phyloP scores from a whole-genome alignment of 2,888 invertebrate genomes.

The Mythimna ferrago region DNA sequence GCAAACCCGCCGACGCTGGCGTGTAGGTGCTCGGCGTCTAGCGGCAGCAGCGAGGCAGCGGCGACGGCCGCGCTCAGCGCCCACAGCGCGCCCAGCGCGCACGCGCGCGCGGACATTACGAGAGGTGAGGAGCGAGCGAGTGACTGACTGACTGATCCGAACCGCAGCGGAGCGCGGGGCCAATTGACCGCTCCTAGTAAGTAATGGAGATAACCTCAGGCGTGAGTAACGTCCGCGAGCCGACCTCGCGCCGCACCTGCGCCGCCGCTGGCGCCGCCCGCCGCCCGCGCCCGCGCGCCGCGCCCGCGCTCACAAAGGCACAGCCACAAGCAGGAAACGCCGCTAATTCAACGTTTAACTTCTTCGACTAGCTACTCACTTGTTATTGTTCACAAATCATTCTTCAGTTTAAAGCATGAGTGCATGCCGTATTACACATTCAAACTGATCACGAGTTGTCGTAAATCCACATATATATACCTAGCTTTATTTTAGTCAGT shows the following conservation, averaged over 20 bases:
- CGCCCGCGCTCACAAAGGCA: conserved; percentile 61
- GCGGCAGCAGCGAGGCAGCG: conserved; percentile 79
- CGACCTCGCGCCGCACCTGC: conserved; percentile 58
- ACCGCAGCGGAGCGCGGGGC: conserved; percentile 46
- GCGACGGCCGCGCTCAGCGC: conserved; percentile 48
- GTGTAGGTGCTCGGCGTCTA: conserved; percentile 87
- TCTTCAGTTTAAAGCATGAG: conserved; percentile 30
- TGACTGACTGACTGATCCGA: conserved; percentile 41
- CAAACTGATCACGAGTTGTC: neutral
- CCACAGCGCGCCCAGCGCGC: conserved; percentile 25
- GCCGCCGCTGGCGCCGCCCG: conserved; percentile 48
- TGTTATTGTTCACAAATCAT: conserved; percentile 58
- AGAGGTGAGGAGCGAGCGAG: conserved; percentile 36
- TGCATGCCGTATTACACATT: conserved; percentile 1
- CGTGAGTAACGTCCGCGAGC: conserved; percentile 61
- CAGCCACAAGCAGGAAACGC: conserved; percentile 62
- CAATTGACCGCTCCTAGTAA: conserved; percentile 62
- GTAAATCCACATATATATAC: neutral
- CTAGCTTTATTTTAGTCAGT: too few species aligned
- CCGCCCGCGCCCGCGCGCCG: conserved; percentile 38
- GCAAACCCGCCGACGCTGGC: conserved; percentile 95
- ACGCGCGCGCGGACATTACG: conserved; percentile 40
- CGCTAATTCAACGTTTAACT: conserved; percentile 65
- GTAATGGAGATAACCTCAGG: conserved; percentile 61
- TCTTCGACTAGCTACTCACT: conserved; percentile 57